Evolutionary conservation across 2,888 invertebrate species (phyloP), one percentile per base, ranked within the genome.

Genomic region (Trachelus stipa): DNA sequence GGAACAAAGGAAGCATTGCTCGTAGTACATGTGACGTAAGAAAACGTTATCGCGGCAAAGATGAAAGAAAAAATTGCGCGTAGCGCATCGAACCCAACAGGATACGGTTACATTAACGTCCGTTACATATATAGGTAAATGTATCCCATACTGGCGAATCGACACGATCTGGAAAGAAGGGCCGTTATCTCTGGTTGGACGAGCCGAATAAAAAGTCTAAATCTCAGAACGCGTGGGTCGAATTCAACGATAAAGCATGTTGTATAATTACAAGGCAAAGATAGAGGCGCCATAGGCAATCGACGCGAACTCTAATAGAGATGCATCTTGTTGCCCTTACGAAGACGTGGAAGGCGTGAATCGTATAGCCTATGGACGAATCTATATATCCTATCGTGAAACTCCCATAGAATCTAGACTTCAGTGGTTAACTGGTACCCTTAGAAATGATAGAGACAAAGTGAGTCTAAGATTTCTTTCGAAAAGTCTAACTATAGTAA

Each of bases 221-320:
- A 31, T 71, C 34, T 1, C 34, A 71, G 71, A 23, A 71, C 31
- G 75, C 37, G 78, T 78, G 69, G 75, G 75, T 30, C 69, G 78
- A 76, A 73, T 78, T 76, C 37, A 11, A 68, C 76, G 78, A 78
- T 78, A 73, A 76, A 78, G 69, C 73, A 76, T 73, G 73, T 33
- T 75, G 78, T 80, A 71, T 71, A 80, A 80, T 80, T 78, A 80
- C 73, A 78, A 80, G 71, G 78, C 74, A 71, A 69, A 73, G n/a
- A 30, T 30, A 37, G n/a, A 56, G 69, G 73, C 79, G 81, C 84
- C 83, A 79, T 79, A 80, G 83, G 84, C 83, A 75, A 79, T 84
- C 80, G 73, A 74, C 75, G 68, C 77, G 82, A 74, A 79, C 78
- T 82, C 82, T 85, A 85, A 85, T 84, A 84, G 83, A 84, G 83